These are phyloP conservation scores for Ceyx margarethae DNA, from an alignment of 2,113 vertebrate species.

Conservation along the genomic window DNA sequence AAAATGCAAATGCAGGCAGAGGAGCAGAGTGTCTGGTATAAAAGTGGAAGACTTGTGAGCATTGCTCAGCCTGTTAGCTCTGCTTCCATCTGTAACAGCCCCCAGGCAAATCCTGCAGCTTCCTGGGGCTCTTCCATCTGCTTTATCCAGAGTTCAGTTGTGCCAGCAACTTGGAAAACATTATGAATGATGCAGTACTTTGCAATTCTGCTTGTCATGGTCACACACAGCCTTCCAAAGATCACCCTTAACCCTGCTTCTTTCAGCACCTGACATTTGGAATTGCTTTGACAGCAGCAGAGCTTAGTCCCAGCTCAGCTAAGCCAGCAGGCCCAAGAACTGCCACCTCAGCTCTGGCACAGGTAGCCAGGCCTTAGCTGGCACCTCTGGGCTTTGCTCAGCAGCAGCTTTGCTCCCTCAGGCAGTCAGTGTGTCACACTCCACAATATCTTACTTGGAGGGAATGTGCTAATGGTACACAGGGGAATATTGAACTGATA, in stretches of 20 bases:
- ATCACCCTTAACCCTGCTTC: background rate
- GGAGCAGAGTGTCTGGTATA: background rate
- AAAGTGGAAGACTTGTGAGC: conserved; percentile 15
- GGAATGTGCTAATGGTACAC: background rate
- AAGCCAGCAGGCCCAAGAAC: background rate
- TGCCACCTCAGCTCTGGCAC: background rate
- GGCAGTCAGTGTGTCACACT: background rate
- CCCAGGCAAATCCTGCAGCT: conserved; percentile 24
- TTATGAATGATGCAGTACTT: background rate
- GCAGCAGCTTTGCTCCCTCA: background rate
- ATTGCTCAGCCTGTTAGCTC: conserved; percentile 7
- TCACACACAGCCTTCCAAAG: background rate
- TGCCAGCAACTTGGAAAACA: conserved; percentile 24
- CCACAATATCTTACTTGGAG: background rate
- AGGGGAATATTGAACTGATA: background rate
- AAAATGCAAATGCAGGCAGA: conserved; percentile 39
- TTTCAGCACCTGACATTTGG: background rate
- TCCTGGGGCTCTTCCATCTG: conserved; percentile 8
- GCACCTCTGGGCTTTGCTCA: background rate
- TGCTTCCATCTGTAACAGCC: conserved; percentile 40
- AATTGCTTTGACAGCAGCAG: conserved; percentile 2
- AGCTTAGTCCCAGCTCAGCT: background rate
- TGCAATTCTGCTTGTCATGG: background rate
- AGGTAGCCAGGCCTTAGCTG: background rate
- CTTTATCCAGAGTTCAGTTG: background rate